Evolutionary conservation across 2,888 invertebrate species (phyloP), one percentile per base, ranked within the genome.

Genomic region (Stictocephala bisonia): DNA sequence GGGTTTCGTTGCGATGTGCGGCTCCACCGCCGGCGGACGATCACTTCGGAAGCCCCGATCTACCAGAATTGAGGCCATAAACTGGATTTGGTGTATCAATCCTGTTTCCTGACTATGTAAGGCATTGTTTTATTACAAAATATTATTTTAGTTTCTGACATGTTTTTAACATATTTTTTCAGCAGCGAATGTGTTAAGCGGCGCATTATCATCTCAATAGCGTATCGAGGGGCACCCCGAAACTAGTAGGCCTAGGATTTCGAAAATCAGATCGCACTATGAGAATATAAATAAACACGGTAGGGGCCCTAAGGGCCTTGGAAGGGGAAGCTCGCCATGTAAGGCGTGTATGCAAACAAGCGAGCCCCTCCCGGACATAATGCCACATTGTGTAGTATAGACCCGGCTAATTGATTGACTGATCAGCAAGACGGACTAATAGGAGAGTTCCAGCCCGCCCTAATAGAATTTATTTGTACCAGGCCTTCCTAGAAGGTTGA

Each of bases 271-370:
- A n/a, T n/a, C n/a, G 35, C 31, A 13, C 60, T 60, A 60, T 40
- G 60, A 60, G 60, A 60, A 60, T 60, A 40, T 60, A 60, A 60
- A 60, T 60, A 60, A 60, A 60, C 60, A 60, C 60, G 60, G 31
- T 35, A n/a, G n/a, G n/a, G n/a, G n/a, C n/a, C n/a, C n/a, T n/a
- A n/a, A 35, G 35, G n/a, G 27, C 44, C 29, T 22, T 26, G 64
- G 44, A 64, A 44, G 70, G 44, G 69, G 35, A 41, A 27, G 40
- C 29, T 4, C 22, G 20, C 58, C 48, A 71, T 71, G 58, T 71
- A 71, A 29, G 70, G 58, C 58, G 58, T 70, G 70, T 71, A 71
- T 71, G 70, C 70, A 71, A 71, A 71, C 70, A 71, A 56, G 44
- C 29, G 31, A 41, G 22, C 53, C 35, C 69, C 35, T 71, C 40